phyloP scores from a whole-genome alignment of 2,888 invertebrate genomes.

The Nomada lathburiana region DNA sequence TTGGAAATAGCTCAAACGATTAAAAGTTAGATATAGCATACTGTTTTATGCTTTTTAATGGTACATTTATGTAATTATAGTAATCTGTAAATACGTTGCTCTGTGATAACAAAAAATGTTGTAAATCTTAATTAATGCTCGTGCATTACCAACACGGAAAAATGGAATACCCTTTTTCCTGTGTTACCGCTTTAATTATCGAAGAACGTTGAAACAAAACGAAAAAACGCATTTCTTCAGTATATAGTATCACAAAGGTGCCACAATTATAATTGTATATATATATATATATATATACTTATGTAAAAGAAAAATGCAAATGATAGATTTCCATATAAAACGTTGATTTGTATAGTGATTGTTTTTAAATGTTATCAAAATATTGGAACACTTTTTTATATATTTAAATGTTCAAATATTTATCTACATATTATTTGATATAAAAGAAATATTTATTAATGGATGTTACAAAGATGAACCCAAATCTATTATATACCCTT shows the following conservation, averaged over 20 bases:
- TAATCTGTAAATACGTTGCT: slow-evolving; percentile 73
- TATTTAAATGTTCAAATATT: slow-evolving; percentile 32
- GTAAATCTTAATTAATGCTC: slow-evolving; percentile 62
- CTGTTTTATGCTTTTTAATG: slow-evolving; percentile 64
- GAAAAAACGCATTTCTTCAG: slow-evolving; percentile 45
- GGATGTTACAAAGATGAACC: slow-evolving; percentile 29
- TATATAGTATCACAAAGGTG: slow-evolving; percentile 40
- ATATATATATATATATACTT: slow-evolving; percentile 41
- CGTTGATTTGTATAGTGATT: slow-evolving; percentile 36
- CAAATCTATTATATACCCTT: slow-evolving; percentile 39
- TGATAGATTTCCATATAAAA: slow-evolving; percentile 21
- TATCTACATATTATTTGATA: slow-evolving; percentile 56
- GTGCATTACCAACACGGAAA: slow-evolving; percentile 65
- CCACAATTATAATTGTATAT: slow-evolving; percentile 43
- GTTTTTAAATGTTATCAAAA: slow-evolving; percentile 28
- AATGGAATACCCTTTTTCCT: slow-evolving; percentile 48
- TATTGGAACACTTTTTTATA: slow-evolving; percentile 37
- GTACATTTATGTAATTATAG: slow-evolving; percentile 57
- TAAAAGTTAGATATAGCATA: slow-evolving; percentile 53
- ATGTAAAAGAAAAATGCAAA: slow-evolving; percentile 10
- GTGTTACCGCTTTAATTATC: slow-evolving; percentile 25
- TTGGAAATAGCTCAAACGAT: slow-evolving; percentile 47
- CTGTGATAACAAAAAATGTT: slow-evolving; percentile 76
- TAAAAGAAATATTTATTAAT: slow-evolving; percentile 42
- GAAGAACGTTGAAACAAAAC: slow-evolving; percentile 15